These are phyloP conservation scores for Neodiprion fabricii DNA, from an alignment of 1,140 invertebrate species.

Conservation along the genomic window DNA sequence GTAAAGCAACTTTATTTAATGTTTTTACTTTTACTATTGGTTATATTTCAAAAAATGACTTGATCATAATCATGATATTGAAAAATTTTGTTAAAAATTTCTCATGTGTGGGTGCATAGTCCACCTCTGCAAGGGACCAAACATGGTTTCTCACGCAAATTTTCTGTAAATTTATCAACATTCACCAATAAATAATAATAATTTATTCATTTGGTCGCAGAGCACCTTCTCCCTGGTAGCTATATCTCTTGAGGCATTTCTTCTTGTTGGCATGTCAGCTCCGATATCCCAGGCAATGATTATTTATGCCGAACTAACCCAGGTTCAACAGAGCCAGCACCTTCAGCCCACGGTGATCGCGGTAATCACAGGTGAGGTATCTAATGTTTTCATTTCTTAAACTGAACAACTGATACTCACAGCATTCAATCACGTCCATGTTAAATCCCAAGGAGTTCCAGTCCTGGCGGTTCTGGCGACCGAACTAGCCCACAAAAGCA, in stretches of 20 bases:
- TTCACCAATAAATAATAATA: too few species aligned
- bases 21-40: too few species aligned
- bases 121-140: too few species aligned
- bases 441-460: conserved; percentile 56
- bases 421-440: not conserved
- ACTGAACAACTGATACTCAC: not conserved
- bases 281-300: conserved; percentile 66
- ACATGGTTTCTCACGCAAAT: too few species aligned
- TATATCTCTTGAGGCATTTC: conserved; percentile 61
- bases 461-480: conserved; percentile 65
- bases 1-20: too few species aligned
- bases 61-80: too few species aligned
- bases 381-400: not conserved
- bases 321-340: conserved; percentile 58
- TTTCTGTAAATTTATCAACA: too few species aligned
- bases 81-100: too few species aligned
- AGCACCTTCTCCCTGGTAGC: conserved; percentile 55
- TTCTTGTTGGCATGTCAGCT: conserved; percentile 64
- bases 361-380: conserved; percentile 63
- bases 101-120: too few species aligned
- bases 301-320: conserved; percentile 65
- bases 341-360: conserved; percentile 65
- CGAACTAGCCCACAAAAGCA: conserved; percentile 64
- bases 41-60: too few species aligned
- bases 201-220: conserved; percentile 40